Conservation (phyloP, 2,113 vertebrate genomes). For the Salvator merianae region DNA sequence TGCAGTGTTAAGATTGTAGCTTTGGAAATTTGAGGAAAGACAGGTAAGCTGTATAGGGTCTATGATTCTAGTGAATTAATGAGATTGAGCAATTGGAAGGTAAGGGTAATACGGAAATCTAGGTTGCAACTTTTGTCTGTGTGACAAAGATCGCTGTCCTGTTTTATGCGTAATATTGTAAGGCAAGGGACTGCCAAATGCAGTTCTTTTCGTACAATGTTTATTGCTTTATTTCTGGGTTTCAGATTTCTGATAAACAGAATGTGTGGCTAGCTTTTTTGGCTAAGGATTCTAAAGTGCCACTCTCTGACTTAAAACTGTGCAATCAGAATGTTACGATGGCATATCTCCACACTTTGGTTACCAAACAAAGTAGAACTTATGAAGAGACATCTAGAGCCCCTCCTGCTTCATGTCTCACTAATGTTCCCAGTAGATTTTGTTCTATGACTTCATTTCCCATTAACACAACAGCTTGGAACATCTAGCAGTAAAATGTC, state of each 20-base stretch:
- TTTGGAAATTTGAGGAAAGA: too few relatives aligned
- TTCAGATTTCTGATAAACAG: neutral
- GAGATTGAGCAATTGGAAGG: too few relatives aligned
- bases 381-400: neutral
- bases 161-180: neutral
- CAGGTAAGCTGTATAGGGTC: too few relatives aligned
- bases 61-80: too few relatives aligned
- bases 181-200: neutral
- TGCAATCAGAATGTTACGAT: neutral
- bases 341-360: neutral
- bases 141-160: neutral
- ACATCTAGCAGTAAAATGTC: conserved; percentile 4
- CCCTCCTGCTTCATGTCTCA: neutral
- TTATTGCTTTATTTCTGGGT: neutral
- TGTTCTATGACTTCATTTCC: neutral
- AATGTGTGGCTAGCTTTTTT: neutral
- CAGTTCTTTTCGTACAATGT: neutral
- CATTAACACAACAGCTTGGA: conserved; percentile 1
- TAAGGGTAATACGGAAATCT: neutral
- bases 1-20: too few relatives aligned
- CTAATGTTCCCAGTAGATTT: neutral
- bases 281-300: too few relatives aligned
- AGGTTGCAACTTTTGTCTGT: neutral
- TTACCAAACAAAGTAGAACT: neutral
- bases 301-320: too few relatives aligned